phyloP scores from a whole-genome alignment of 2,888 invertebrate species.

The Caenorhabditis sp. region DNA sequence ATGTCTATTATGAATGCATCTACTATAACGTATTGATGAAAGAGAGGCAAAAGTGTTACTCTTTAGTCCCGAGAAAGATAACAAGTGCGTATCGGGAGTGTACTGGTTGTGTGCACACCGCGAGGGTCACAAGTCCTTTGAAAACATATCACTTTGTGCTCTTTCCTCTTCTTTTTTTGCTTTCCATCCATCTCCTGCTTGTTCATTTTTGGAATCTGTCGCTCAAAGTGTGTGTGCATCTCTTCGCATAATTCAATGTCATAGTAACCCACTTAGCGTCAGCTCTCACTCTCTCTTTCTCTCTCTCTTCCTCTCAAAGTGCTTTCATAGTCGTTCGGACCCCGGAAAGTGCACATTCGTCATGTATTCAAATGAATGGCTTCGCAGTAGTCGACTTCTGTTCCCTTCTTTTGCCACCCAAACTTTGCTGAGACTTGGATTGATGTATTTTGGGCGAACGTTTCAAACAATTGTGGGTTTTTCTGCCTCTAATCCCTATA shows the following conservation, averaged over 20 bases:
- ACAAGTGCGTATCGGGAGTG: conserved; percentile 6
- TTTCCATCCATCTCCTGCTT: too few species aligned
- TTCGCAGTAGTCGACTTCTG: too few species aligned
- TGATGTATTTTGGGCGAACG: too few species aligned
- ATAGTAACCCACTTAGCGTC: conserved; percentile 31
- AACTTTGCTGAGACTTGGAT: too few species aligned
- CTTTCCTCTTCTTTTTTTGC: not conserved
- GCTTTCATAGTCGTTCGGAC: not conserved
- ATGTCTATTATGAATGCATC: conserved; percentile 20
- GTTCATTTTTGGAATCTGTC: too few species aligned
- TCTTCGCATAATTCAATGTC: conserved; percentile 9
- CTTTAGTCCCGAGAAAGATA: conserved; percentile 2
- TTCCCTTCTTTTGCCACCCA: too few species aligned
- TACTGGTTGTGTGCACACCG: conserved; percentile 6
- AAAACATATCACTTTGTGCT: not conserved
- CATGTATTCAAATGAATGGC: too few species aligned
- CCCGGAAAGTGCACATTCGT: not conserved
- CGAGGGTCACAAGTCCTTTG: not conserved
- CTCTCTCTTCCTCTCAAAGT: too few species aligned
- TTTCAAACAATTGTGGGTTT: too few species aligned
- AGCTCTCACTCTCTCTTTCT: not conserved
- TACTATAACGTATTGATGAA: too few species aligned
- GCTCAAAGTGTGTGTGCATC: conserved; percentile 5
- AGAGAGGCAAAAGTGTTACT: not conserved
- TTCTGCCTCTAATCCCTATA: too few species aligned